A percentile compares a stretch with the other conserved stretches of the same genome.
phyloP scores from a whole-genome alignment of 2,888 invertebrate species.

The Cantharis rustica region DNA sequence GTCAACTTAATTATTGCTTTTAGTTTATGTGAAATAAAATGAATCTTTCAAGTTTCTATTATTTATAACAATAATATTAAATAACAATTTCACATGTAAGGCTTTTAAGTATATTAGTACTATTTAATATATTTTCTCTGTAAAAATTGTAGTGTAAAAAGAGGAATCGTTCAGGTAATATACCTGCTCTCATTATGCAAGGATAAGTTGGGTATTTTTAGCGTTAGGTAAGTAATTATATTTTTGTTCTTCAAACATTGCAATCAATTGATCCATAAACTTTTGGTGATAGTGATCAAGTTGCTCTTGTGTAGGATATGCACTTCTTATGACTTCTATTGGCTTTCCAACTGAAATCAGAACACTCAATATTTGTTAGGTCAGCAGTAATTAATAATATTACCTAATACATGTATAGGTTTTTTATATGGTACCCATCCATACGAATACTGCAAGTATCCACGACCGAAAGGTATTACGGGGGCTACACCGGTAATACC shows the following conservation, averaged over 20 bases:
- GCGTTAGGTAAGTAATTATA: constrained; percentile 70
- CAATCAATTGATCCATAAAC: constrained; percentile 70
- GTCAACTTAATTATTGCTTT: too few relatives aligned
- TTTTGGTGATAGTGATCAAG: constrained; percentile 76
- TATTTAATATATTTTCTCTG: neutral
- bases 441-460: constrained; percentile 89
- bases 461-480: constrained; percentile 77
- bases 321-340: constrained; percentile 72
- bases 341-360: constrained; percentile 78
- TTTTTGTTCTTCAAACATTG: constrained; percentile 86
- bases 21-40: neutral
- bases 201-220: constrained; percentile 50
- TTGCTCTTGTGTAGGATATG: constrained; percentile 74
- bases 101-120: neutral
- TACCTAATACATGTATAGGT: constrained; percentile 86
- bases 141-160: neutral
- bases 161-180: neutral
- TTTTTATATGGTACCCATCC: constrained; percentile 82
- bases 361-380: neutral
- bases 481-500: constrained; percentile 75
- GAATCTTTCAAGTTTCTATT: neutral
- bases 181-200: neutral
- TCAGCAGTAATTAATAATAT: constrained; percentile 47
- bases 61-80: neutral
- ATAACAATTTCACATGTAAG: neutral